Conservation (phyloP, 2,888 invertebrate genomes). For the Nyleta sp. region DNA sequence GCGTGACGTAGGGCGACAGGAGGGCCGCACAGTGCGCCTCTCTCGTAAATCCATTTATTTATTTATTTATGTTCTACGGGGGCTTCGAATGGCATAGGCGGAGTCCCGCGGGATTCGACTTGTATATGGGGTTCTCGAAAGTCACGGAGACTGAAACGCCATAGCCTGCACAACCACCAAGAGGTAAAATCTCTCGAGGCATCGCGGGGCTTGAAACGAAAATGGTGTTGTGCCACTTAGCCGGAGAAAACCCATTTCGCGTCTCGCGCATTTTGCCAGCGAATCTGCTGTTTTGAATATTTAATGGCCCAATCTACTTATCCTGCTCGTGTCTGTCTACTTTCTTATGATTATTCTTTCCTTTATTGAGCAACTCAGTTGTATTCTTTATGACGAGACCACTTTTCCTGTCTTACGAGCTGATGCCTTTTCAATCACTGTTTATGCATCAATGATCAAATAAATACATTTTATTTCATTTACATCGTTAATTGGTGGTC, state of each 20-base stretch:
- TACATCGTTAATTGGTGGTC: background rate
- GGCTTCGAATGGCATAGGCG: constrained; percentile 72
- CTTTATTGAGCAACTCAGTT: constrained; percentile 43
- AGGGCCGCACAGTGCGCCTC: constrained; percentile 58
- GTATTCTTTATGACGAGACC: constrained; percentile 32
- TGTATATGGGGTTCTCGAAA: constrained; percentile 71
- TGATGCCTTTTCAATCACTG: too few species aligned
- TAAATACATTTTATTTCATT: too few species aligned
- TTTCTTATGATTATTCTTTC: constrained; percentile 54
- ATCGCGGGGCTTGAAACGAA: constrained; percentile 79
- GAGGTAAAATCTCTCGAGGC: constrained; percentile 78
- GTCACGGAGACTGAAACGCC: constrained; percentile 75
- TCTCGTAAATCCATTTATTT: constrained; percentile 82
- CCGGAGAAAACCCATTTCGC: constrained; percentile 67
- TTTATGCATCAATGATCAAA: too few species aligned
- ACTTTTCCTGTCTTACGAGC: constrained; percentile 1
- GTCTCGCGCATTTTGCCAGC: constrained; percentile 63
- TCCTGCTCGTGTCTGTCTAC: constrained; percentile 47
- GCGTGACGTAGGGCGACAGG: constrained; percentile 53
- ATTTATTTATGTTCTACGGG: constrained; percentile 82
- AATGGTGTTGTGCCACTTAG: constrained; percentile 82
- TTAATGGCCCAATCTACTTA: constrained; percentile 68
- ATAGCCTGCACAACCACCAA: constrained; percentile 42
- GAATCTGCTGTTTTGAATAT: constrained; percentile 67
- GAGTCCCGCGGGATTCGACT: constrained; percentile 76